Conservation (phyloP, 2,888 invertebrate genomes). For the Pterostichus niger region DNA sequence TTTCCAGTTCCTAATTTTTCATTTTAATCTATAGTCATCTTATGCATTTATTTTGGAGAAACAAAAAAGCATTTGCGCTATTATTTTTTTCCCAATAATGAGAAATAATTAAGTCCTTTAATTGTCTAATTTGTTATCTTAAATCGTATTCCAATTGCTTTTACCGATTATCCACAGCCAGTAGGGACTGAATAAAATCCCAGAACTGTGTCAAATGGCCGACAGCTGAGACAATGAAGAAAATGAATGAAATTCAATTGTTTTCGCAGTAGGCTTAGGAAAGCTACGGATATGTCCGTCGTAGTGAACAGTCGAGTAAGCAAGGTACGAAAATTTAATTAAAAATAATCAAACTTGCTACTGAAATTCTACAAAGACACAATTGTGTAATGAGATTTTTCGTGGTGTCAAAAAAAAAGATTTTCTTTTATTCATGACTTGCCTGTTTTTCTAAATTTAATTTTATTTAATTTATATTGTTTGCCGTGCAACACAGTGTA, state of each 20-base stretch:
- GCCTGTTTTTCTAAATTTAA: too few species aligned
- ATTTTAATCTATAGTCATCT: too few species aligned
- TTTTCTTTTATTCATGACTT: too few species aligned
- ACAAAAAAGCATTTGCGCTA: too few species aligned
- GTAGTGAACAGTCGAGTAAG: constrained; percentile 21
- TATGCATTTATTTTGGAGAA: too few species aligned
- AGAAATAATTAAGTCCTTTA: constrained; percentile 4
- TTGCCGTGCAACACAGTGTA: too few species aligned
- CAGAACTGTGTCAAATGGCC: constrained; percentile 4
- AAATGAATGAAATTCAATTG: constrained; percentile 54
- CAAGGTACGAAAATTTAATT: constrained; percentile 49
- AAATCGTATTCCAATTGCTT: constrained; percentile 35
- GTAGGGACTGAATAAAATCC: background rate
- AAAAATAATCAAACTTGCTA: constrained; percentile 29
- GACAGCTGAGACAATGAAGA: constrained; percentile 39
- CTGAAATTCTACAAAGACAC: too few species aligned
- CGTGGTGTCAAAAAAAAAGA: too few species aligned
- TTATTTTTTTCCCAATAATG: background rate
- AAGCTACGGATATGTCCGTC: constrained; percentile 11
- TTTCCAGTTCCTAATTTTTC: too few species aligned
- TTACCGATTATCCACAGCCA: constrained; percentile 22
- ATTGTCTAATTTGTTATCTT: constrained; percentile 34
- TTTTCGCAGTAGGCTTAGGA: constrained; percentile 39
- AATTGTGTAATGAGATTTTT: too few species aligned
- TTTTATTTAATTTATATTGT: too few species aligned